Conservation (phyloP, 2,797 vertebrate species). For the Sciaenops ocellatus region DNA sequence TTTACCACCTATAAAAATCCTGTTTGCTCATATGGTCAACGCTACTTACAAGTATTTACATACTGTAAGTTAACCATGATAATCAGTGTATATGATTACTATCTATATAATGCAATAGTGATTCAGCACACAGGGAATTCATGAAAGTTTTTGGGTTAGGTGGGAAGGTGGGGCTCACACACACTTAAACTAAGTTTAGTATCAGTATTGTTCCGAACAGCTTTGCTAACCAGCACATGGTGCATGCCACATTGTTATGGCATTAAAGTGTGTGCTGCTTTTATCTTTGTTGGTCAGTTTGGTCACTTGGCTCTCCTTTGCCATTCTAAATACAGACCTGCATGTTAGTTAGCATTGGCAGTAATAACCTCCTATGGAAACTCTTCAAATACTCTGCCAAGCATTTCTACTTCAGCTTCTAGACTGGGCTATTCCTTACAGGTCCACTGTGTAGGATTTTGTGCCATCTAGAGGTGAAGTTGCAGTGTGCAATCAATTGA, state of each 20-base stretch:
- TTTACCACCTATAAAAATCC: background rate
- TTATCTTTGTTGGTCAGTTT: background rate
- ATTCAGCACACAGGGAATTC: background rate
- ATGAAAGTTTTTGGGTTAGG: background rate
- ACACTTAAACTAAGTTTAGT: background rate
- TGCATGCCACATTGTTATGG: background rate
- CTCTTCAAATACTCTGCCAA: too few relatives aligned
- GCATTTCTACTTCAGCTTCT: background rate
- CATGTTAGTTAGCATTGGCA: background rate
- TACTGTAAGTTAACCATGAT: background rate
- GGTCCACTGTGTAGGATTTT: too few relatives aligned
- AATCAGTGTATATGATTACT: background rate
- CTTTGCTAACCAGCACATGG: background rate
- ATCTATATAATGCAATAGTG: background rate
- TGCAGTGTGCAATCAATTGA: too few relatives aligned
- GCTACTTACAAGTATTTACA: background rate
- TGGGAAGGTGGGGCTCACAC: background rate
- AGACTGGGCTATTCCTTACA: too few relatives aligned
- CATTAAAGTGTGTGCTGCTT: background rate
- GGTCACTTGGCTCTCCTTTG: background rate
- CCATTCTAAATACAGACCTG: background rate
- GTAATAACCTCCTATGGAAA: background rate
- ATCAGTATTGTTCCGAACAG: background rate
- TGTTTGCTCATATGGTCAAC: background rate
- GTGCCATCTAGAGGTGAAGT: too few relatives aligned